These are phyloP conservation scores for Dolichallabes microphthalmus DNA, from an alignment of 2,113 vertebrate genomes.

Conservation along the genomic window DNA sequence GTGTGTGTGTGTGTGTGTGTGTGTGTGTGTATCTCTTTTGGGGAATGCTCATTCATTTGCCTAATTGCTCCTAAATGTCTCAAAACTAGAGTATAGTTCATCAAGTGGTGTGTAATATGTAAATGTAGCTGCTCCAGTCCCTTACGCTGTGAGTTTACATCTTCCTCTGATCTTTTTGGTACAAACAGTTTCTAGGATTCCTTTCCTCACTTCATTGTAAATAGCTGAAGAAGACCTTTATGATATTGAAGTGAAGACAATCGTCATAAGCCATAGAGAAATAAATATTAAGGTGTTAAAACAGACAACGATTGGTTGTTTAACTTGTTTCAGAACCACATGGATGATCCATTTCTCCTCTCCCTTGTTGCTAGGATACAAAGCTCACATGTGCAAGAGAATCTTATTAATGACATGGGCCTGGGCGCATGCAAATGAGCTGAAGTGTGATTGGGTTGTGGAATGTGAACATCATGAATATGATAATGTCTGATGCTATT, in stretches of 20 bases:
- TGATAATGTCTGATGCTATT: constrained; percentile 48
- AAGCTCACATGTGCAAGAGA: constrained; percentile 46
- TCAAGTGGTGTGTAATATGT: constrained; percentile 28
- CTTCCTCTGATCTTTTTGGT: constrained; percentile 19
- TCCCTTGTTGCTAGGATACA: constrained; percentile 57
- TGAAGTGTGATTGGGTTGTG: constrained; percentile 53
- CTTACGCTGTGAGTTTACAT: constrained; percentile 8
- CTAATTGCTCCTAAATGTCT: constrained; percentile 24
- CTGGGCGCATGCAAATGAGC: constrained; percentile 52
- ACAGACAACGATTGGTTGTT: constrained; percentile 31
- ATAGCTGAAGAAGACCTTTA: constrained; percentile 5
- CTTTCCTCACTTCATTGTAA: constrained; percentile 22
- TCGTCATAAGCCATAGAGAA: background rate
- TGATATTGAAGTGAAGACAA: background rate
- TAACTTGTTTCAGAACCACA: constrained; percentile 39
- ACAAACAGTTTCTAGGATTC: constrained; percentile 24
- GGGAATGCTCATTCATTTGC: constrained; percentile 24
- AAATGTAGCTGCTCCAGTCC: constrained; percentile 13
- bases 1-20: background rate
- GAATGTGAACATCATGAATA: constrained; percentile 53
- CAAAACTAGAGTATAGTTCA: constrained; percentile 30
- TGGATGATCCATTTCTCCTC: constrained; percentile 41
- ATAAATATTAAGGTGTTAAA: constrained; percentile 17
- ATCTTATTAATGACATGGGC: constrained; percentile 54
- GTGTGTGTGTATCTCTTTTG: background rate